Base-by-base conservation (phyloP, 2,797 vertebrate genomes). In the Anas bernieri region DNA sequence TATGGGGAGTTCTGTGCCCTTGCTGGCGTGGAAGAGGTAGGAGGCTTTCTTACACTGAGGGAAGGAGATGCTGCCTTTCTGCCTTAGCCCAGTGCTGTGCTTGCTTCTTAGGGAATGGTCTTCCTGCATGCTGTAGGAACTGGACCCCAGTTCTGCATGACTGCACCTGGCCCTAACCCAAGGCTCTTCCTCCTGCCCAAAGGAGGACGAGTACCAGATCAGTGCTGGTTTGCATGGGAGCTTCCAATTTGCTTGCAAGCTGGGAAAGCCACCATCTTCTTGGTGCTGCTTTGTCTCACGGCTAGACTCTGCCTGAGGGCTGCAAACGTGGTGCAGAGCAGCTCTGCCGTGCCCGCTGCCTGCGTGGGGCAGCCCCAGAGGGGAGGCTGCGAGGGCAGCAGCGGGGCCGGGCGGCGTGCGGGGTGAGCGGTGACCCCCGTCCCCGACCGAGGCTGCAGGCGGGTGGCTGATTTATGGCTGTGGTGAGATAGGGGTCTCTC, bases 401-500 rank as follows among this genome's bases (percentile, higher is more conserved):
- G 22, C 9, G 13, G 58, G 23, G 35, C 20, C 64, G 23, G 9
- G 55, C 1, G 33, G 30, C 35, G 4, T 0, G 20, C 58, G 3
- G 31, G 30, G 20, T 12, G 25, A 76, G 83, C 2, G 0, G 39
- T 64, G 82, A 86, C 86, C 88, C 79, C 70, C 1, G 1, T 14
- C 52, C 3, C 70, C 2, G 3, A 14, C 46, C 4, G 0, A 43
- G 54, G 78, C 59, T 2, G 17, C 35, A 73, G 79, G 55, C 16
- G 8, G 58, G 67, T 7, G 85, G 66, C 84, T 92, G 94, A 93
- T 95, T 93, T 90, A 91, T 85, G 83, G 82, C 93, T 26, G 7
- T 63, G 55, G 86, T 31, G 37, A 92, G 85, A 75, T 22, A 93
- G 77, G 95, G 95, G 94, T 95, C 92, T 95, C 91, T 93, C 72